Conservation (phyloP, 2,113 vertebrate genomes). For the Bolborhynchus lineola region DNA sequence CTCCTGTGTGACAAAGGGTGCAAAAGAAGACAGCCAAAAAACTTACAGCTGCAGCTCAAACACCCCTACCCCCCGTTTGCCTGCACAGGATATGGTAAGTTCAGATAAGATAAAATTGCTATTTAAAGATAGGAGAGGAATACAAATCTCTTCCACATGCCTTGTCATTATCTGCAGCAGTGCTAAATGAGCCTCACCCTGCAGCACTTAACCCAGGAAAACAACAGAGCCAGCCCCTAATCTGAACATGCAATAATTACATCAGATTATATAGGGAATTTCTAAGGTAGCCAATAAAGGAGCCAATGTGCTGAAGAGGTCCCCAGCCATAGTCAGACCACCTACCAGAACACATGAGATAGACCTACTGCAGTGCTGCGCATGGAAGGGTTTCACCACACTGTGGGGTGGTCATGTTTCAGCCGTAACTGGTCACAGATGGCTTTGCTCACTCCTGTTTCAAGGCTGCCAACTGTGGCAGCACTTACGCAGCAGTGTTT, state of each 20-base stretch:
- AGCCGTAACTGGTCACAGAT: neutral
- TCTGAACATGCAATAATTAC: neutral
- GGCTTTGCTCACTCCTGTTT: rapidly evolving
- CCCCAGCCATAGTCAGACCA: neutral
- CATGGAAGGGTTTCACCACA: rapidly evolving
- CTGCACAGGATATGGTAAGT: neutral
- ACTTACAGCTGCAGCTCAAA: neutral
- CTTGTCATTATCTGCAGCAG: neutral
- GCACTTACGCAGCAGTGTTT: neutral
- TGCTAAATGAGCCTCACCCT: neutral
- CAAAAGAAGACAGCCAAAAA: neutral
- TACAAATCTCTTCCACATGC: neutral
- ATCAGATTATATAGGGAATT: neutral
- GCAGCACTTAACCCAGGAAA: rapidly evolving
- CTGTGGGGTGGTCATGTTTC: rapidly evolving
- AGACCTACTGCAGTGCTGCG: neutral
- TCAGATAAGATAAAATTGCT: neutral
- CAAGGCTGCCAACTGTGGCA: neutral
- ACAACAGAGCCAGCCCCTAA: neutral
- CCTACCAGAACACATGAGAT: neutral
- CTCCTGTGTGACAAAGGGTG: neutral
- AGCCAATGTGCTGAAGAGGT: neutral
- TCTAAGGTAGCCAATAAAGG: neutral
- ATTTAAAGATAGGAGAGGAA: neutral
- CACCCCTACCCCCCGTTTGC: neutral